Evolutionary conservation across 2,888 invertebrate species (phyloP).

Genomic region (Trachelus iudaicus): DNA sequence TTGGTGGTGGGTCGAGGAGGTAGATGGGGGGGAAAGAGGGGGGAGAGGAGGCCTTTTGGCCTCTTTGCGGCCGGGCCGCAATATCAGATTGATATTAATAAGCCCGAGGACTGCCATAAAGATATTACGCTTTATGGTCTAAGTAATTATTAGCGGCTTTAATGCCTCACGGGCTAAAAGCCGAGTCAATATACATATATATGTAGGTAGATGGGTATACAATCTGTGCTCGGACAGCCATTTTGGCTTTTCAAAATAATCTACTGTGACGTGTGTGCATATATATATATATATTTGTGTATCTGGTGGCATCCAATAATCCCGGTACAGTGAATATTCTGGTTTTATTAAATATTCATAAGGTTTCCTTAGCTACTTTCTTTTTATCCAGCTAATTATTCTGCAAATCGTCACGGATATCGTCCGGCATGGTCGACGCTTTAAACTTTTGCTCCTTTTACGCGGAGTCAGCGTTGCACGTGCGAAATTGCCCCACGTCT

Average conservation of each 20-base stretch:
- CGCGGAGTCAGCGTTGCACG: constrained; percentile 25
- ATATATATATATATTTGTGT: not conserved
- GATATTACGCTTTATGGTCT: constrained; percentile 22
- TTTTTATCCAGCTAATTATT: not conserved
- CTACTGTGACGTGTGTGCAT: too few species aligned
- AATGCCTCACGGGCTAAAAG: constrained; percentile 12
- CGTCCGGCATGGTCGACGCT: too few species aligned
- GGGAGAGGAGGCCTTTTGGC: not conserved
- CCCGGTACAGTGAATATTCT: too few species aligned
- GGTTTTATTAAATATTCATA: too few species aligned
- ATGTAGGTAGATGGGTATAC: not conserved
- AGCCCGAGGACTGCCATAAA: constrained; percentile 29
- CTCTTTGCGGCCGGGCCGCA: constrained; percentile 34
- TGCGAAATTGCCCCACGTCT: constrained; percentile 33
- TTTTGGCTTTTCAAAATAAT: too few species aligned
- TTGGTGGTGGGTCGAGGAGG: too few species aligned
- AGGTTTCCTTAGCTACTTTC: too few species aligned
- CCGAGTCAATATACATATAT: constrained; percentile 1
- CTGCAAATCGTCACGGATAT: not conserved
- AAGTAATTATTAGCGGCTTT: constrained; percentile 18
- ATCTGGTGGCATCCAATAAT: not conserved
- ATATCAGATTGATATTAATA: constrained; percentile 51
- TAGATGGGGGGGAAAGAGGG: too few species aligned
- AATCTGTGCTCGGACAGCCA: too few species aligned
- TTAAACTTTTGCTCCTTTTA: too few species aligned